A percentile compares a stretch with the other conserved stretches of the same genome.
Conservation (phyloP, 2,888 invertebrate species). For the Gerris lacustris region DNA sequence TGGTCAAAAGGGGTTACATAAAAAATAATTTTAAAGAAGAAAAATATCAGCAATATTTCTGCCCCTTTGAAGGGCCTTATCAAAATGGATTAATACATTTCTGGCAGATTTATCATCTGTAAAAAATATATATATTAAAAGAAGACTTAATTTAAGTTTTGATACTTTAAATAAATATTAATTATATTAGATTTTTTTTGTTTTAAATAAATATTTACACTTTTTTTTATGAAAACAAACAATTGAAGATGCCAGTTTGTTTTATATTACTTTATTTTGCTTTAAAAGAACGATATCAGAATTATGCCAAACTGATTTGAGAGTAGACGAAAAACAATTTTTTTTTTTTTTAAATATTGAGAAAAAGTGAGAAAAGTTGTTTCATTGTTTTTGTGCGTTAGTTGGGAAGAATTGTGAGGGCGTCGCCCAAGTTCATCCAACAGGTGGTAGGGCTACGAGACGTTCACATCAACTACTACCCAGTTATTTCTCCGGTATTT, state of each 20-base stretch:
- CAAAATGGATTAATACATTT: background rate
- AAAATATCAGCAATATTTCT: background rate
- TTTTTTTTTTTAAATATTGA: constrained; percentile 8
- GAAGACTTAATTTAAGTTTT: no score
- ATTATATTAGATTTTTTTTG: no score
- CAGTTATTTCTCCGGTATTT: constrained; percentile 1
- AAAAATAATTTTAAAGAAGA: background rate
- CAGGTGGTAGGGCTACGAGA: background rate
- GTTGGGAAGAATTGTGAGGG: background rate
- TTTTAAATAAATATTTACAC: no score
- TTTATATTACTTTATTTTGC: no score
- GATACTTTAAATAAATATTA: no score
- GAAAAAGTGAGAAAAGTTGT: background rate
- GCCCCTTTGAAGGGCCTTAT: background rate
- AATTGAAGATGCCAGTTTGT: no score
- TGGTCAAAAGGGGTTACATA: no score
- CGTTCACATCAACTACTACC: background rate
- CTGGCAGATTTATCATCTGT: background rate
- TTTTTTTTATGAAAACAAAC: no score
- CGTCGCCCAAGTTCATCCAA: background rate
- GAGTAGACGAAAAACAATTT: background rate
- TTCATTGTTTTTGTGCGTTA: background rate
- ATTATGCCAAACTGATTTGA: no score
- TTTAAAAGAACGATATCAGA: no score
- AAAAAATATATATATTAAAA: no score